phyloP scores from a whole-genome alignment of 2,113 vertebrate species.

The Pavo muticus region DNA sequence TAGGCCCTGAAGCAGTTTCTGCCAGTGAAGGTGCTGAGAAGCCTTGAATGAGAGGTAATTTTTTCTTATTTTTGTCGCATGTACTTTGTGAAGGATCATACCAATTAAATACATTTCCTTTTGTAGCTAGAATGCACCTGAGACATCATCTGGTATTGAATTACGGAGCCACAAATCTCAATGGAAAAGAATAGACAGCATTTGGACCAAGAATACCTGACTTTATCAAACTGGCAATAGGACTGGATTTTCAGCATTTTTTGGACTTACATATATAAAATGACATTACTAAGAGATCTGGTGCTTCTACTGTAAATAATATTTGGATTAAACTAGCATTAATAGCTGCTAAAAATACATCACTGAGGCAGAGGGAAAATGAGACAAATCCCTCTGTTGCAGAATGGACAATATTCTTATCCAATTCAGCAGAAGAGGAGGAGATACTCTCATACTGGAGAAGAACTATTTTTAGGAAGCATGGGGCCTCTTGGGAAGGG shows the following conservation, averaged over 20 bases:
- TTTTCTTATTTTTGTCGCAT: neutral
- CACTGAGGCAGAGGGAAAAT: constrained; percentile 32
- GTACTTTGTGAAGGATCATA: neutral
- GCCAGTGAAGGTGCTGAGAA: neutral
- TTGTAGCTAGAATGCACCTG: neutral
- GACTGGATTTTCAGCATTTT: constrained; percentile 63
- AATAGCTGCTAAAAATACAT: constrained; percentile 70
- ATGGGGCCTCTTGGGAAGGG: neutral
- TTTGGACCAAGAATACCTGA: constrained; percentile 5
- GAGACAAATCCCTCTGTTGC: constrained; percentile 68
- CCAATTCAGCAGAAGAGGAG: constrained; percentile 50
- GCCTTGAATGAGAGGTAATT: neutral
- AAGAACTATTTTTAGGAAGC: constrained; percentile 64
- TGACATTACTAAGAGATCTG: constrained; percentile 45
- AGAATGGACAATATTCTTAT: constrained; percentile 74
- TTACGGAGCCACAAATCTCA: constrained; percentile 6
- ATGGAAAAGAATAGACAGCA: neutral
- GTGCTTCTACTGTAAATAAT: constrained; percentile 65
- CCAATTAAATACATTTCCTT: neutral
- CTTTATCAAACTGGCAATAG: constrained; percentile 44
- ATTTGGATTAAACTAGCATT: constrained; percentile 68
- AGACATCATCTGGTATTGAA: neutral
- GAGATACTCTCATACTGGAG: neutral
- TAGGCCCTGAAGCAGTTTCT: neutral
- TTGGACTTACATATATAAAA: constrained; percentile 44